Base-by-base conservation (phyloP, 2,113 vertebrate genomes). In the Syrrhaptes paradoxus region DNA sequence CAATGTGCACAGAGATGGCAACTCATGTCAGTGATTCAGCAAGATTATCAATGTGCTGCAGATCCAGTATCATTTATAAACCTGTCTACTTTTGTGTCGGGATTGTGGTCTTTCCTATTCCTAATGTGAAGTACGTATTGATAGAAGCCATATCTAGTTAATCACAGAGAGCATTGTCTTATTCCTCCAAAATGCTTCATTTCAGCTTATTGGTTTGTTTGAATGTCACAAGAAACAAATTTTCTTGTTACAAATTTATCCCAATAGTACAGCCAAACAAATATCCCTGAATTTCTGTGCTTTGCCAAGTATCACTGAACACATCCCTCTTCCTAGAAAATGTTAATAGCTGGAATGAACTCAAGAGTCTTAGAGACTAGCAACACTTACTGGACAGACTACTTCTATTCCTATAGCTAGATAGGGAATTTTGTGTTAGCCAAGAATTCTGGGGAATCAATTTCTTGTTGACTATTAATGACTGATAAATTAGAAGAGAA, bases 201-300 rank as follows among this genome's bases (percentile, higher is more conserved):
- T 93, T 48, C 14, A 43, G 9, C 4, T 15, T 41, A 10, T 13
- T 24, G 6, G 2, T 52, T 76, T 70, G 6, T 46, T 88, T 57
- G 62, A 66, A 70, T 79, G 90, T 80, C 76, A 90, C 22, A 61
- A 77, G 57, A 95, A 94, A 93, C 49, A 51, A 43, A 58, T 46
- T 95, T 93, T 93, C 81, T 93, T 85, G 54, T 96, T 92, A 76
- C 15, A 66, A 61, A 82, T 80, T 88, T 80, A 58, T 58, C 62
- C 52, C 8, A 2, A 10, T 38, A 52, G 3, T 52, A 63, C 5
- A 32, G 11, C 31, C n/a, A 49, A 62, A 63, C 7, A 85, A 13
- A 78, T 63, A 77, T 41, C 32, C 31, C 10, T 87, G 36, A 31
- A 84, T 93, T 70, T 87, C 52, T 52, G 16, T 83, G 32, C 5